These are phyloP conservation scores for Sclerodermus sp. DNA, from an alignment of 2,888 invertebrate species.

Conservation along the genomic window DNA sequence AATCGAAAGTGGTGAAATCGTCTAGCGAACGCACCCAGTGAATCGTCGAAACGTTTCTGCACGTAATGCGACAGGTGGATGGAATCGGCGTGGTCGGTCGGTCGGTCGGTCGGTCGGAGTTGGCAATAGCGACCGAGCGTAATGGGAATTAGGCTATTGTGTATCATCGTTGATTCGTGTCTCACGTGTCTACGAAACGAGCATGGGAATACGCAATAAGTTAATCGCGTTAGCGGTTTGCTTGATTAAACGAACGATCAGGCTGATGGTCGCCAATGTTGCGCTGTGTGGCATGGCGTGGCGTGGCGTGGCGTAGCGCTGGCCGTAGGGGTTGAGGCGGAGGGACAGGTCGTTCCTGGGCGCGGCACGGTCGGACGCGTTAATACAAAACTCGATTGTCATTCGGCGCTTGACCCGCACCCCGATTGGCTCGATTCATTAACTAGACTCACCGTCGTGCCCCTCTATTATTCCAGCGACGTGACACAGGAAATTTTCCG, in stretches of 20 bases:
- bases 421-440: slow-evolving; percentile 32
- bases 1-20: background rate
- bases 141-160: slow-evolving; percentile 39
- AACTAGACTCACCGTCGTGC: background rate
- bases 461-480: no score
- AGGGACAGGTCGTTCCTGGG: slow-evolving; percentile 23
- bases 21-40: slow-evolving; percentile 20
- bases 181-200: slow-evolving; percentile 38
- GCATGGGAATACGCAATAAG: slow-evolving; percentile 45
- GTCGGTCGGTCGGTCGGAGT: slow-evolving; percentile 1
- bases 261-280: slow-evolving; percentile 29
- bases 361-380: slow-evolving; percentile 29
- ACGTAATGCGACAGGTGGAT: slow-evolving; percentile 20
- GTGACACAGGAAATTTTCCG: no score
- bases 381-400: slow-evolving; percentile 47
- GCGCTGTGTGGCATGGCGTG: slow-evolving; percentile 13
- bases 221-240: slow-evolving; percentile 47
- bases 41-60: slow-evolving; percentile 19
- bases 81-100: slow-evolving; percentile 14
- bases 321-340: no score
- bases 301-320: no score
- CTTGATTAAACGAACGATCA: slow-evolving; percentile 50
- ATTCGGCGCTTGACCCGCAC: no score
- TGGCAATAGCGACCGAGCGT: slow-evolving; percentile 3
- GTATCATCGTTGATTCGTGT: slow-evolving; percentile 45